These are phyloP conservation scores for Ormyrus pomaceus DNA, from an alignment of 2,888 invertebrate species.

Conservation along the genomic window DNA sequence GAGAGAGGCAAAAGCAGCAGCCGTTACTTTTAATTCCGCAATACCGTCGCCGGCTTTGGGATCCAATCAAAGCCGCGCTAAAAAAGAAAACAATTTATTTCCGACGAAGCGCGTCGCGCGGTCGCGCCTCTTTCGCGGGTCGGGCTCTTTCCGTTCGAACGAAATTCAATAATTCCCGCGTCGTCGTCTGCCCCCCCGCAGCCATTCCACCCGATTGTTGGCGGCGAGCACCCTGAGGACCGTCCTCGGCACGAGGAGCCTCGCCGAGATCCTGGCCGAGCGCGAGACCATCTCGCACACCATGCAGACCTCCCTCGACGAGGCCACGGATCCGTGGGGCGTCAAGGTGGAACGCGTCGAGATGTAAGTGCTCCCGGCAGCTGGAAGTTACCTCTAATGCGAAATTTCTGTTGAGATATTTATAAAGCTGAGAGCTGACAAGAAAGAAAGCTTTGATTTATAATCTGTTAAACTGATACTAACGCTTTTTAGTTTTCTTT, in stretches of 20 bases:
- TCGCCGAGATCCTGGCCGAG: slow-evolving; percentile 94
- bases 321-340: slow-evolving; percentile 94
- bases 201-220: slow-evolving; percentile 88
- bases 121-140: not conserved
- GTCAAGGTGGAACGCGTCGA: slow-evolving; percentile 96
- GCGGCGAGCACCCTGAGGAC: slow-evolving; percentile 92
- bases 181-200: slow-evolving; percentile 64
- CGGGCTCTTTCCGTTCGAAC: not conserved
- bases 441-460: no score
- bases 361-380: slow-evolving; percentile 81
- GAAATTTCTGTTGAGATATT: no score
- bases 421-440: no score
- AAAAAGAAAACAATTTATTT: not conserved
- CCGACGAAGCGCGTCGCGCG: not conserved
- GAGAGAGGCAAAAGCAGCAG: not conserved
- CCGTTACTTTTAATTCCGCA: not conserved
- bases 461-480: no score
- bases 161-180: no score
- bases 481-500: no score
- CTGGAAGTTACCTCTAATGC: no score
- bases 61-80: not conserved
- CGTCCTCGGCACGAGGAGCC: slow-evolving; percentile 93
- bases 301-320: slow-evolving; percentile 91
- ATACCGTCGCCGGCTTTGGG: not conserved
- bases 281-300: slow-evolving; percentile 93